These are phyloP conservation scores for Anastatus disparis DNA, from an alignment of 1,140 invertebrate species.

Conservation along the genomic window DNA sequence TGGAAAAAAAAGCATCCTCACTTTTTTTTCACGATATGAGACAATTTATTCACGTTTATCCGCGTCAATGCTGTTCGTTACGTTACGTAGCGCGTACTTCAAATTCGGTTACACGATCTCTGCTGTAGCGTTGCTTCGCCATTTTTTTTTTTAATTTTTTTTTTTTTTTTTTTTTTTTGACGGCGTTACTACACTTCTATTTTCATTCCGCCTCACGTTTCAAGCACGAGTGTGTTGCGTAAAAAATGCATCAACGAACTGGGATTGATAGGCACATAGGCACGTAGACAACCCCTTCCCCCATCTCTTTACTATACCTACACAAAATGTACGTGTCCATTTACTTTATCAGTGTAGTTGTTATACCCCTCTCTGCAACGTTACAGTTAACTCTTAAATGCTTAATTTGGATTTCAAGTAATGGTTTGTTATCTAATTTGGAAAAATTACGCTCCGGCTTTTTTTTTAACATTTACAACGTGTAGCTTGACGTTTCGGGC, in stretches of 20 bases:
- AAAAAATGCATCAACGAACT: constrained; percentile 51
- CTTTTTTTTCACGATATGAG: constrained; percentile 30
- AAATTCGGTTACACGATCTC: constrained; percentile 38
- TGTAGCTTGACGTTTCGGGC: too few species aligned
- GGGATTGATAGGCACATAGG: constrained; percentile 51
- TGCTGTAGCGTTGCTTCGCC: constrained; percentile 28
- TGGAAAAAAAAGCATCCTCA: constrained; percentile 14
- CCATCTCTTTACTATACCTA: too few species aligned
- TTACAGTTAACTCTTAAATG: too few species aligned
- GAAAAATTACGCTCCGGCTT: too few species aligned
- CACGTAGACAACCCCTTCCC: too few species aligned
- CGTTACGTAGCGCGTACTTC: constrained; percentile 37
- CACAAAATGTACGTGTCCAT: constrained; percentile 14
- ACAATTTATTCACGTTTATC: constrained; percentile 45
- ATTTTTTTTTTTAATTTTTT: too few species aligned
- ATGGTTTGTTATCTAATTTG: too few species aligned
- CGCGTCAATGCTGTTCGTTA: constrained; percentile 40
- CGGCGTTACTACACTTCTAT: constrained; percentile 48
- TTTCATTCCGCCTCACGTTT: constrained; percentile 49
- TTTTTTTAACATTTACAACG: too few species aligned
- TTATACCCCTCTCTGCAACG: too few species aligned
- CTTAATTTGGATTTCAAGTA: too few species aligned
- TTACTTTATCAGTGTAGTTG: too few species aligned
- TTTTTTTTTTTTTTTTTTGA: too few species aligned
- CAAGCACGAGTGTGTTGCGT: constrained; percentile 44